phyloP scores from a whole-genome alignment of 2,113 vertebrate species.

The Rhinolophus sinicus region DNA sequence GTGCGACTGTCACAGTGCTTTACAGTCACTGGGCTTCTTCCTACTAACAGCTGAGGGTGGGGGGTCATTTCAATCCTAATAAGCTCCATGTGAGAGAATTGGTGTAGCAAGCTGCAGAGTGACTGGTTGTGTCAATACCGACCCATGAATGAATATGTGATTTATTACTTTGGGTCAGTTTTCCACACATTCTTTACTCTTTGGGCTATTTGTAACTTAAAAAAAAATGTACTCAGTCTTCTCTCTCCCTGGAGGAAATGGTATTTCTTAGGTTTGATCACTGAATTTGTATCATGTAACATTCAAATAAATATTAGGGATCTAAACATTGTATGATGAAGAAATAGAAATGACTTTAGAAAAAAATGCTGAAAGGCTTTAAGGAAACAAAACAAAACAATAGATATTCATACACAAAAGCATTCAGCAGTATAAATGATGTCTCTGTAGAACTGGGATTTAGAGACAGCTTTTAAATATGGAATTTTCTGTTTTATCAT shows the following conservation, averaged over 20 bases:
- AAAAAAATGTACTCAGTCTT: background rate
- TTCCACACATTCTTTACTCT: background rate
- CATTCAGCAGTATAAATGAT: background rate
- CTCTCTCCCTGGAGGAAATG: background rate
- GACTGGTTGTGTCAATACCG: background rate
- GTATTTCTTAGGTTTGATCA: background rate
- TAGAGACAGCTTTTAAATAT: background rate
- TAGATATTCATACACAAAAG: background rate
- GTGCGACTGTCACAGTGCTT: background rate
- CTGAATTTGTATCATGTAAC: background rate
- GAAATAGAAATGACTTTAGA: slow-evolving; percentile 3
- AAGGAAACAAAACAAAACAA: background rate
- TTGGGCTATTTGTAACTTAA: background rate
- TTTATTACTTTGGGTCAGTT: background rate
- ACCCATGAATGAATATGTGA: rapidly evolving
- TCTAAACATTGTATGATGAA: background rate
- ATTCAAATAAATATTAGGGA: background rate
- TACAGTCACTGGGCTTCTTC: background rate
- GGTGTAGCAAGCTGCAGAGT: background rate
- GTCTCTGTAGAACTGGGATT: slow-evolving; percentile 35
- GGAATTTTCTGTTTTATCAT: background rate
- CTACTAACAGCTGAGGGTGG: rapidly evolving
- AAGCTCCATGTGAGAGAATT: background rate
- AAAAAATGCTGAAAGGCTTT: background rate
- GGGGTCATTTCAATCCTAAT: background rate